Conservation (phyloP, 2,797 vertebrate genomes). For the Ptychadena robeensis region DNA sequence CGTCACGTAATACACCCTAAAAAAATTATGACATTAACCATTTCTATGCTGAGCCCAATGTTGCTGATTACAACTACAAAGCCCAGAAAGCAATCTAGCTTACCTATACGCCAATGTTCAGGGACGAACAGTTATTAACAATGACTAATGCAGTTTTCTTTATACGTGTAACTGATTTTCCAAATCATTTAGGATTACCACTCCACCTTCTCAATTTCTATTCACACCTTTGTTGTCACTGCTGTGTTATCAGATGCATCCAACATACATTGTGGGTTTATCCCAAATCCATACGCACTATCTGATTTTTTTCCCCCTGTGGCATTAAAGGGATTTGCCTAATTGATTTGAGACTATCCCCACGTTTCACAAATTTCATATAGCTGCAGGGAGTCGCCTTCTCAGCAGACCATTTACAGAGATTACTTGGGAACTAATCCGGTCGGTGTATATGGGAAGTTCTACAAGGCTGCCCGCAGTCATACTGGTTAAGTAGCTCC, state of each 20-base stretch:
- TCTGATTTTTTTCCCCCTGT: slow-evolving; percentile 43
- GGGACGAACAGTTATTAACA: too few relatives aligned
- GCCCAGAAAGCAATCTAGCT: too few relatives aligned
- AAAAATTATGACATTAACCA: background rate
- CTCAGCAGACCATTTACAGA: slow-evolving; percentile 31
- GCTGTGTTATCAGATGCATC: slow-evolving; percentile 18
- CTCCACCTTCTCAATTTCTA: slow-evolving; percentile 13
- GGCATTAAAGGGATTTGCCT: slow-evolving; percentile 55
- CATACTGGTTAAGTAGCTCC: background rate
- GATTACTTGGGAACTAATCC: slow-evolving; percentile 42
- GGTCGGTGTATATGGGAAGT: slow-evolving; percentile 12
- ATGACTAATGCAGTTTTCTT: background rate
- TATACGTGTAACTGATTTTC: background rate
- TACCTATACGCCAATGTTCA: too few relatives aligned
- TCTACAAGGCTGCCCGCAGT: background rate
- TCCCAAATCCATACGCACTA: slow-evolving; percentile 10
- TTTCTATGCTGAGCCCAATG: background rate
- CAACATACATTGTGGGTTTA: slow-evolving; percentile 35
- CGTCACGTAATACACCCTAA: background rate
- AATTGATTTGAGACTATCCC: slow-evolving; percentile 52
- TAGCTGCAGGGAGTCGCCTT: slow-evolving; percentile 46
- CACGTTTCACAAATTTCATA: slow-evolving; percentile 38
- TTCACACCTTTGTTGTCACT: slow-evolving; percentile 30
- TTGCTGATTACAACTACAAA: background rate
- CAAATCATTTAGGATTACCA: background rate